Evolutionary conservation across 2,888 invertebrate species (phyloP), one percentile per base, ranked within the genome.

Genomic region (Timema cristinae): DNA sequence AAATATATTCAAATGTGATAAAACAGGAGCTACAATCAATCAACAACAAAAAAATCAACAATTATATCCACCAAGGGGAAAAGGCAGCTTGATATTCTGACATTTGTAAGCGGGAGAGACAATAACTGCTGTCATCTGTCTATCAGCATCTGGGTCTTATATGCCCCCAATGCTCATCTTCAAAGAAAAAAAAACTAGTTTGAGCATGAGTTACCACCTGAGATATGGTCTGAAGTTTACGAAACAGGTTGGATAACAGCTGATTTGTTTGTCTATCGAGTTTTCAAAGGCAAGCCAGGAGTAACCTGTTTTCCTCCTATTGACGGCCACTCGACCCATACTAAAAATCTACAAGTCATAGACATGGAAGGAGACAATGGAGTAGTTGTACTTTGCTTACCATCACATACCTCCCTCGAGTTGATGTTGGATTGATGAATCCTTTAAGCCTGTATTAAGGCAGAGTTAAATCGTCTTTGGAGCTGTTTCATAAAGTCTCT

Each of bases 301-400:
- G 7, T 71, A 75, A 71, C 79, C 79, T 50, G 79, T 79, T 11
- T 70, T 81, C 8, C 71, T 81, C 59, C 73, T 81, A 16, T 72
- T 47, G 80, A 82, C 76, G 80, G 79, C 6, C 80, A 82, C 72
- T 73, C 76, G 5, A 77, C 77, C 49, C 79, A 80, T 71, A 79
- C 78, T 7, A 79, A 79, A 75, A 79, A 75, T 67, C 68, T 78
- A 32, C 75, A 75, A 15, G 69, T 78, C 0, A 72, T 78, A 56
- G 76, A 77, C 52, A 66, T 72, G 6, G 78, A 76, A 11, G 71
- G 75, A 50, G 73, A 71, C 5, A 75, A 76, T 72, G 75, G 75
- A 2, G 77, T 78, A 8, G 11, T 76, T 49, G 68, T 79, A 61
- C 70, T 79, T 6, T 78, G 78, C 51, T 71, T 78, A 47, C 78